These are phyloP conservation scores for Pterocles burchelli DNA, from an alignment of 2,113 vertebrate genomes.

Conservation along the genomic window DNA sequence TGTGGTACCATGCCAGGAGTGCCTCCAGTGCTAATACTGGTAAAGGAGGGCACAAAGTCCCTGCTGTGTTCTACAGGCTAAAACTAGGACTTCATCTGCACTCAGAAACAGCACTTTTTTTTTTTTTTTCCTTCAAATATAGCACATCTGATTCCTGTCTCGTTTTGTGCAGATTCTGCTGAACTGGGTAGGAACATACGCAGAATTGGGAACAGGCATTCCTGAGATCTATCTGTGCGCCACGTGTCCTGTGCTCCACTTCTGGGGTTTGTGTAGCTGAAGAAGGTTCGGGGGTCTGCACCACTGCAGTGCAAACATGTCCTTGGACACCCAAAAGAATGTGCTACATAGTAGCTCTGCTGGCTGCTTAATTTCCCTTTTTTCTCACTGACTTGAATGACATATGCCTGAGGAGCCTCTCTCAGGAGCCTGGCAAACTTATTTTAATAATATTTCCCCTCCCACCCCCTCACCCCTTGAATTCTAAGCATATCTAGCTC, in stretches of 20 bases:
- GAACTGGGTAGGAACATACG: background rate
- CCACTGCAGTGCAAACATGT: background rate
- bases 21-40: background rate
- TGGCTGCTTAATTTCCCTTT: background rate
- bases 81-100: background rate
- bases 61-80: background rate
- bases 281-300: background rate
- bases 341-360: background rate
- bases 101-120: background rate
- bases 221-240: background rate
- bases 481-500: background rate
- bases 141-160: background rate
- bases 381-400: background rate
- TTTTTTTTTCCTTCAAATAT: background rate
- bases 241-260: background rate
- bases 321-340: background rate
- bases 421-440: background rate
- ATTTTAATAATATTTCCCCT: background rate
- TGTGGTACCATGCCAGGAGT: background rate
- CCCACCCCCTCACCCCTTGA: rapidly evolving
- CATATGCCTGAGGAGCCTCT: background rate
- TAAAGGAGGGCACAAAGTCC: background rate
- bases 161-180: background rate
- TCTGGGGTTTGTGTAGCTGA: background rate
- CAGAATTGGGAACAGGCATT: background rate